phyloP scores from a whole-genome alignment of 2,113 vertebrate genomes.

The Baryphthengus martii region DNA sequence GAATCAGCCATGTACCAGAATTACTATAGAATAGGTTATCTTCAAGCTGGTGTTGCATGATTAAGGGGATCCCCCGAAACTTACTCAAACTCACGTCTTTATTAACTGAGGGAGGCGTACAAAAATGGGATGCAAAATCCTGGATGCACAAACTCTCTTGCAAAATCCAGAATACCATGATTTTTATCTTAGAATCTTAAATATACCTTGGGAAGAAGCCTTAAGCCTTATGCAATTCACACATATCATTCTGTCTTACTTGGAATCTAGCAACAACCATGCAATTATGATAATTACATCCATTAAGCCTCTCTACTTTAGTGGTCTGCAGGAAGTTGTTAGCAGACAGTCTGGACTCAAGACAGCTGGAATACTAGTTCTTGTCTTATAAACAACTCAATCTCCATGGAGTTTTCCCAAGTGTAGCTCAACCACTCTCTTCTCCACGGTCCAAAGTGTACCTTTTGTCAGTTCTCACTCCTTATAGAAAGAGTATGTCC shows the following conservation, averaged over 20 bases:
- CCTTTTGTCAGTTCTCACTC: not conserved
- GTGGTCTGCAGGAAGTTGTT: not conserved
- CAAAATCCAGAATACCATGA: not conserved
- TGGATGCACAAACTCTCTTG: not conserved
- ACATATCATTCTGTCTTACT: not conserved
- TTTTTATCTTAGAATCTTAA: not conserved
- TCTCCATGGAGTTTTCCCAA: not conserved
- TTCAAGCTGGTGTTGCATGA: not conserved
- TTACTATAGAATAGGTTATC: not conserved
- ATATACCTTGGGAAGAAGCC: not conserved
- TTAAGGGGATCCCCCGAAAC: not conserved
- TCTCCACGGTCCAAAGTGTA: not conserved
- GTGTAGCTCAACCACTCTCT: not conserved
- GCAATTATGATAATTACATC: not conserved
- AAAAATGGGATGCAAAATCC: not conserved
- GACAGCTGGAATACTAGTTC: not conserved
- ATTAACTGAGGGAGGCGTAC: not conserved
- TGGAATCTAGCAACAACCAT: not conserved
- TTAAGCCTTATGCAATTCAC: not conserved
- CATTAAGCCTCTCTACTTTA: not conserved
- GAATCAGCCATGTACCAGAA: not conserved
- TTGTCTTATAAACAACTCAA: not conserved
- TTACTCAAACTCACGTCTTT: not conserved
- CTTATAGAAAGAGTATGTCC: not conserved
- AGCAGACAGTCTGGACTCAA: not conserved